Conservation (phyloP, 2,888 invertebrate genomes). For the Drosophila mettleri region DNA sequence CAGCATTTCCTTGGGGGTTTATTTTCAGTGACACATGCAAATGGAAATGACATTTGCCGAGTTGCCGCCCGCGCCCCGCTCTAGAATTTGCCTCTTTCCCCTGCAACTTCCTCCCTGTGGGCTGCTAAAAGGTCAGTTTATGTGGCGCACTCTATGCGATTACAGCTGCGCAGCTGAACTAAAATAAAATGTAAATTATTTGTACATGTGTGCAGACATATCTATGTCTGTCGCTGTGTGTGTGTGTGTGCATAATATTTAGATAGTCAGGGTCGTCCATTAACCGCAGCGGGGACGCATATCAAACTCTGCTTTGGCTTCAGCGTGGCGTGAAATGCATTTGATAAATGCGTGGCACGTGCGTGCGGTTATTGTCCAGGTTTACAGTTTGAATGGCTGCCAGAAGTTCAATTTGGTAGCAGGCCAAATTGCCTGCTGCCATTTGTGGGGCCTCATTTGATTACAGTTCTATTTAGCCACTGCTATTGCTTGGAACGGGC, state of each 20-base stretch:
- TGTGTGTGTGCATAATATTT: constrained; percentile 28
- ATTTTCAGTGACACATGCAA: constrained; percentile 51
- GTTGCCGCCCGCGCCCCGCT: constrained; percentile 2
- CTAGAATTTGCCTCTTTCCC: constrained; percentile 2
- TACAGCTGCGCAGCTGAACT: constrained; percentile 31
- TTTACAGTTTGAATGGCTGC: constrained; percentile 35
- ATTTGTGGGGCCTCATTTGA: constrained; percentile 36
- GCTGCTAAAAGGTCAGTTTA: constrained; percentile 51
- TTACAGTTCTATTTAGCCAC: constrained; percentile 27
- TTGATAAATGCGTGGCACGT: constrained; percentile 62
- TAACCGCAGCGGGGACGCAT: constrained; percentile 31
- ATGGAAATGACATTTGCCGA: constrained; percentile 49
- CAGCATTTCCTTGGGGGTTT: constrained; percentile 46
- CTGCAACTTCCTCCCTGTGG: neutral
- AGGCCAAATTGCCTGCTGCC: constrained; percentile 32
- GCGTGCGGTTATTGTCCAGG: constrained; percentile 32
- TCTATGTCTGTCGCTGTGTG: neutral
- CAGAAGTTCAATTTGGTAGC: constrained; percentile 38
- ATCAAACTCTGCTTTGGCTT: constrained; percentile 34
- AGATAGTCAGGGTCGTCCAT: constrained; percentile 40
- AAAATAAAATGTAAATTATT: constrained; percentile 58
- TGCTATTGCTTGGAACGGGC: constrained; percentile 7
- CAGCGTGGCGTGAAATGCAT: constrained; percentile 59
- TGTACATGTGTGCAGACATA: constrained; percentile 21
- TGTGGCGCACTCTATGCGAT: constrained; percentile 21